Evolutionary conservation across 2,888 invertebrate species (phyloP).

Genomic region (Cataglyphis albicans): DNA sequence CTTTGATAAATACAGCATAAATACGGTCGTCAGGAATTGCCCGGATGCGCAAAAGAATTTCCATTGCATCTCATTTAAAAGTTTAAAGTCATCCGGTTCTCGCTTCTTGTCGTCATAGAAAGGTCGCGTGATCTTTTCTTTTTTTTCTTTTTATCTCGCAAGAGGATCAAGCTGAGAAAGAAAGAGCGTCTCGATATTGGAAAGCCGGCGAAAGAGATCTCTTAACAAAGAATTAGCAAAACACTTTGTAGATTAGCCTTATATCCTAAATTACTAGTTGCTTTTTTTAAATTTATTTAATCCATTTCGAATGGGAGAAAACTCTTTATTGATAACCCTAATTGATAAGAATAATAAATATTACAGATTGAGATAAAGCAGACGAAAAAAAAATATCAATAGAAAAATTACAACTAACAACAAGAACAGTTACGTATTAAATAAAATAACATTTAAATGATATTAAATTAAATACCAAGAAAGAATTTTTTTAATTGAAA

Average conservation of each 20-base stretch:
- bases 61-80: constrained; percentile 3
- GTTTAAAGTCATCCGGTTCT: not conserved
- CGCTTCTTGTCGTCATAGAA: not conserved
- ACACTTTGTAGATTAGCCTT: not conserved
- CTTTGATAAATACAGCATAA: not conserved
- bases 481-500: too few relatives aligned
- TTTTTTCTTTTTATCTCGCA: not conserved
- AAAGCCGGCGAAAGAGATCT: not conserved
- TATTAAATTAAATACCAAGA: too few relatives aligned
- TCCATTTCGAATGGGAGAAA: too few relatives aligned
- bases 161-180: not conserved
- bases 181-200: not conserved
- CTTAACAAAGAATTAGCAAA: not conserved
- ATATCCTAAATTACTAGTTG: not conserved
- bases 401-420: too few relatives aligned
- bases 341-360: too few relatives aligned
- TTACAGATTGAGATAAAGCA: too few relatives aligned
- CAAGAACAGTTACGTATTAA: too few relatives aligned
- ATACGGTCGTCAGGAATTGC: not conserved
- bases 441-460: too few relatives aligned
- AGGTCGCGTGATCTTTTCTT: not conserved
- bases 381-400: too few relatives aligned
- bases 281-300: not conserved
- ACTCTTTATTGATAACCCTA: too few relatives aligned
- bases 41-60: not conserved